Base-by-base conservation (phyloP, 2,888 invertebrate genomes). In the Flexamia atlantica region DNA sequence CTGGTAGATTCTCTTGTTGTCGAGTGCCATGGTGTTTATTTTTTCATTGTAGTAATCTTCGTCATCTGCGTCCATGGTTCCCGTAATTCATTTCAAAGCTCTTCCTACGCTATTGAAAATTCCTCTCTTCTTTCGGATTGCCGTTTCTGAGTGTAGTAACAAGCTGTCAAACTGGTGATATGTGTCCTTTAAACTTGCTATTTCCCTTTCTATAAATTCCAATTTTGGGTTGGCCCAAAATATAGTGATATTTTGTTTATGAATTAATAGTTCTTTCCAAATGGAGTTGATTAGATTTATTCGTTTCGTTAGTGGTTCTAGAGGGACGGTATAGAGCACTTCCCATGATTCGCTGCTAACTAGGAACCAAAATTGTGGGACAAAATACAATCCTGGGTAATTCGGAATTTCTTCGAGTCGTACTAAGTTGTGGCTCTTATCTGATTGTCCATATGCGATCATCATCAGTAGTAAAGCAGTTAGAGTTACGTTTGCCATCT, bases 1-100 rank as follows among this genome's bases (percentile, higher is more conserved):
- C 17, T 57, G 57, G 17, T n/a, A n/a, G n/a, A n/a, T n/a, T n/a
- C n/a, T n/a, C n/a, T n/a, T n/a, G n/a, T n/a, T n/a, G n/a, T n/a
- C 17, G 7, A 40, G 12, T 40, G 7, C 40, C 12, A 68, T 28
- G 68, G 68, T 68, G 28, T 68, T 68, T 4, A 68, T 68, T 25
- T 68, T 68, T 25, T 68, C 68, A 23, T 68, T 25, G 17, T 68
- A 68, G 17, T 68, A 68, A 14, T 23, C 14, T 28, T 68, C 25
- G 30, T 68, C 68, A 28, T 68, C 68, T 20, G 68, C 68, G 25
- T 68, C 68, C 68, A 68, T 68, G 17, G 68, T 68, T 14, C 68
- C 68, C 4, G 68, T 68, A 25, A 68, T 28, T 25, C 9, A 14
- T 68, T 68, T 68, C 7, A 68, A 28, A 23, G 68, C 68, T 68